Evolutionary conservation across 2,113 vertebrate genomes (phyloP), one percentile per base, ranked within the genome.

Genomic region (Neopipo cinnamomea): DNA sequence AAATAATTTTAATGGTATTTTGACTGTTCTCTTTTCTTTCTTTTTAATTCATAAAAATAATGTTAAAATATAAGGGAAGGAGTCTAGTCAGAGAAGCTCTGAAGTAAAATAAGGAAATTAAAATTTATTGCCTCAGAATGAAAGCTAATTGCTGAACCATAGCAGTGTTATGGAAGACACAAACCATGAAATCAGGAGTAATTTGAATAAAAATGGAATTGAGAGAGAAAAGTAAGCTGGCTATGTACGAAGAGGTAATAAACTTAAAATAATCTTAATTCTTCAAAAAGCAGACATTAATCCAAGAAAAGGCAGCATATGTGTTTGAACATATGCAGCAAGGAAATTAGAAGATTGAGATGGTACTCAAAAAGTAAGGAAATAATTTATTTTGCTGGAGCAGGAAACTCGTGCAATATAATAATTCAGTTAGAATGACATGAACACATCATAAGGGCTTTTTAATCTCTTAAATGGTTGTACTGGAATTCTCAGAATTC

Each of bases 161-260:
- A 63, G 77, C 73, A 46, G 17, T 53, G 18, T 87, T 62, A 91
- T 0, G 2, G 65, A 92, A 77, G 80, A 74, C 63, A 71, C 46
- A 84, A 91, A 72, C 80, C 63, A 73, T 17, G 18, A 87, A 65
- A 28, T 70, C 50, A 71, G n/a, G n/a, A 89, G 33, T 62, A 66
- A 87, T 77, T 15, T 91, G 76, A 92, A 94, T 67, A 87, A 86
- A 93, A 94, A 77, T 31, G 41, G 66, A 91, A 95, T 27, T 28
- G 52, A 2, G 35, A 62, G 53, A 95, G 66, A 75, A 77, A 91
- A 87, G 17, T 35, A 80, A 79, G 27, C 49, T 70, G 37, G 33
- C 35, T 87, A 12, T 52, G 53, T 84, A 78, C 72, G 50, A 92
- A 55, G 73, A 53, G 53, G 87, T 81, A 87, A 39, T 71, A 82